Conservation (phyloP, 2,797 vertebrate genomes). For the Caiman crocodilus region DNA sequence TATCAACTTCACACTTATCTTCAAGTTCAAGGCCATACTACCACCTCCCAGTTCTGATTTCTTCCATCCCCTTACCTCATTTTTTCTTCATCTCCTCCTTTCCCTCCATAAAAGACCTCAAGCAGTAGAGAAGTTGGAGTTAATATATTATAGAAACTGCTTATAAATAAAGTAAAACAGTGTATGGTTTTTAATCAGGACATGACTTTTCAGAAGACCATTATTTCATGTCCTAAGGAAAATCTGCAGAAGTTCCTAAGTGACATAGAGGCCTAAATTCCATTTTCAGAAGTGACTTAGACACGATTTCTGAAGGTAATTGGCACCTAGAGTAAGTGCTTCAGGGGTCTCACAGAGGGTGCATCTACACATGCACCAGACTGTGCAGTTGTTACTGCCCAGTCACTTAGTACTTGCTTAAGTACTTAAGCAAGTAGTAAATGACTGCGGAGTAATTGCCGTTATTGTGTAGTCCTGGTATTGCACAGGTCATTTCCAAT, state of each 20-base stretch:
- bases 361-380: too few relatives aligned
- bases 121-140: not conserved
- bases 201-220: not conserved
- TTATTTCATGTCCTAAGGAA: not conserved
- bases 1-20: not conserved
- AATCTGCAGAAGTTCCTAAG: not conserved
- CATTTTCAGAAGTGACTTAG: not conserved
- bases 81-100: not conserved
- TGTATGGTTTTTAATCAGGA: not conserved
- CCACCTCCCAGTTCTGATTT: not conserved
- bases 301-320: not conserved
- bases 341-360: not conserved
- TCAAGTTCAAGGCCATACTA: not conserved
- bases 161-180: slow-evolving; percentile 14
- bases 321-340: not conserved
- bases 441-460: too few relatives aligned
- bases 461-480: too few relatives aligned
- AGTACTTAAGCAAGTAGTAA: too few relatives aligned
- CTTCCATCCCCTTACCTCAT: not conserved
- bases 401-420: too few relatives aligned
- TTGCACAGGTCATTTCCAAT: too few relatives aligned
- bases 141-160: not conserved
- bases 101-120: not conserved
- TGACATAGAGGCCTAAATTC: not conserved
- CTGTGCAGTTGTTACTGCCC: too few relatives aligned